phyloP scores from a whole-genome alignment of 2,797 vertebrate genomes.

The Pampus argenteus region DNA sequence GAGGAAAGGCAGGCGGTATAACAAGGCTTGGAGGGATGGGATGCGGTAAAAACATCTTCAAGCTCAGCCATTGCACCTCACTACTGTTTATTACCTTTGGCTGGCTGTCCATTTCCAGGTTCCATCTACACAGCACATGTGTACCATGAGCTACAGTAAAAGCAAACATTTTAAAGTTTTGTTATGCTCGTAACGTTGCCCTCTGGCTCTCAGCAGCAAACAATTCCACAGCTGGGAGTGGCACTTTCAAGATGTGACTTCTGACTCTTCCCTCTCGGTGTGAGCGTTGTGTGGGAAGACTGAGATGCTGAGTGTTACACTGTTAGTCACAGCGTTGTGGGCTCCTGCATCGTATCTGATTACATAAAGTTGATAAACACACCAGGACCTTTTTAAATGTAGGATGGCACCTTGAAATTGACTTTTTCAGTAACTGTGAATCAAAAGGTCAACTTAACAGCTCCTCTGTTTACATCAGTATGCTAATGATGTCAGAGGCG shows the following conservation, averaged over 20 bases:
- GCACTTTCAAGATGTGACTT: conserved; percentile 58
- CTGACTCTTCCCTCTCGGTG: conserved; percentile 40
- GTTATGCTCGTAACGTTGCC: conserved; percentile 22
- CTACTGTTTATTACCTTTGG: conserved; percentile 56
- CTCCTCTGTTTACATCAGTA: conserved; percentile 44
- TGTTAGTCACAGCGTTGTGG: conserved; percentile 57
- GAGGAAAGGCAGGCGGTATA: conserved; percentile 22
- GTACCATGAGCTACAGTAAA: conserved; percentile 19
- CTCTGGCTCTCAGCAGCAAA: conserved; percentile 36
- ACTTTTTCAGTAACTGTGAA: conserved; percentile 28
- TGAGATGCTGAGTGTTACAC: conserved; percentile 8
- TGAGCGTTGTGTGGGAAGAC: conserved; percentile 40
- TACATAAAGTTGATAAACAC: conserved; percentile 57
- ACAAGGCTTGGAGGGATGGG: conserved; percentile 8
- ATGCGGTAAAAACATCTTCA: conserved; percentile 45
- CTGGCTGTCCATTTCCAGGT: conserved; percentile 21
- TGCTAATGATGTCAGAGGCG: conserved; percentile 51
- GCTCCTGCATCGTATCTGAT: conserved; percentile 44
- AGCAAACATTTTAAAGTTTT: conserved; percentile 39
- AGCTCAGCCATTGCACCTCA: conserved; percentile 13
- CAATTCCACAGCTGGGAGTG: conserved; percentile 52
- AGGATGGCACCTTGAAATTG: conserved; percentile 36
- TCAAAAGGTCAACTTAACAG: conserved; percentile 39
- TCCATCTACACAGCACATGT: conserved; percentile 17
- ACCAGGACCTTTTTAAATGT: conserved; percentile 20